Base-by-base conservation (phyloP, 2,797 vertebrate genomes). In the Podargus strigoides region DNA sequence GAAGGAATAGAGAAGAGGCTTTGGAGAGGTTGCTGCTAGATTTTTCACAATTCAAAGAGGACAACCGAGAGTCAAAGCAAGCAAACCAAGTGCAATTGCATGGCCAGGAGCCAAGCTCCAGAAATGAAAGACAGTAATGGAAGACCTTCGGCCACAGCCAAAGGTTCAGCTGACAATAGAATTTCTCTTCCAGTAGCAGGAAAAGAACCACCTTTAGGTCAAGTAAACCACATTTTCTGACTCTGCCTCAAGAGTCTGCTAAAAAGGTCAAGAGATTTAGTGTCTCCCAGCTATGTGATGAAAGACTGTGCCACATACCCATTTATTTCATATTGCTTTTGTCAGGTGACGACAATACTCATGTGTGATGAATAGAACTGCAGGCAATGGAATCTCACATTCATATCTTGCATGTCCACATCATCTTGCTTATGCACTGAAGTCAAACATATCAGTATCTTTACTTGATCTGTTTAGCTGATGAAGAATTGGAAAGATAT, bases 191-290 rank as follows among this genome's bases (percentile, higher is more conserved):
- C 58, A 75, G 76, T 28, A 83, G 74, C 69, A 91, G 76, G 53
- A 87, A 91, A 72, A 91, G 59, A 84, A 34, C 85, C 88, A 88
- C 76, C 85, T 94, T 88, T 76, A 94, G 52, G 36, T 94, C 95
- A 95, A 95, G 62, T 50, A 79, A 88, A 91, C 59, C 83, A 41
- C 90, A 94, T 75, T 62, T 89, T 77, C 69, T 8, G 4, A 68
- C 58, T 82, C 46, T 78, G 91, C 89, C 91, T 91, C 66, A 59
- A 53, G 83, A 93, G 76, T 30, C 77, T 73, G 84, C 77, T 90
- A 66, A 66, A 93, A 94, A 96, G 95, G 92, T 96, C 90, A 94
- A 49, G 60, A 72, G 85, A 87, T 92, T 93, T 69, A 69, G 9
- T 82, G 37, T 75, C 89, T 93, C 81, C 58, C 78, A 59, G 89